phyloP scores from a whole-genome alignment of 2,797 vertebrate genomes.

The Atherinosoma microstoma region DNA sequence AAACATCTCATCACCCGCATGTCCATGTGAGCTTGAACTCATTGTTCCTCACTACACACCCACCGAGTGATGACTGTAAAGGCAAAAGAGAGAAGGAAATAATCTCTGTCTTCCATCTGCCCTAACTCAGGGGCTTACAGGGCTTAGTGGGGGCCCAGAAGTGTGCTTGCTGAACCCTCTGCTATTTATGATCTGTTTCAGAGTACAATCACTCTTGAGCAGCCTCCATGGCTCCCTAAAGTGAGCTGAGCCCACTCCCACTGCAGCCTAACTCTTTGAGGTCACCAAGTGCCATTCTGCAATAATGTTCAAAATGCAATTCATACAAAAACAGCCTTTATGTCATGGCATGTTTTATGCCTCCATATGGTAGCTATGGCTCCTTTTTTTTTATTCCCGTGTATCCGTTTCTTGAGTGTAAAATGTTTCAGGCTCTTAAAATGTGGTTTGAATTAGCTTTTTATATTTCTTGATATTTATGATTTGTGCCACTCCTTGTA shows the following conservation, averaged over 20 bases:
- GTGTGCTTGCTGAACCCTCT: slow-evolving; percentile 61
- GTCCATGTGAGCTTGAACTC: slow-evolving; percentile 60
- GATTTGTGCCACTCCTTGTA: slow-evolving; percentile 86
- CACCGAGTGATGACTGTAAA: slow-evolving; percentile 57
- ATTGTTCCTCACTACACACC: slow-evolving; percentile 61
- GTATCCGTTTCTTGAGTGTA: slow-evolving; percentile 65
- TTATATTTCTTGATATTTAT: slow-evolving; percentile 86
- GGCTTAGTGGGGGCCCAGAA: slow-evolving; percentile 63
- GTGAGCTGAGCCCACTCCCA: slow-evolving; percentile 46
- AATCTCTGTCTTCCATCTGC: slow-evolving; percentile 66
- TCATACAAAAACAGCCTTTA: slow-evolving; percentile 58
- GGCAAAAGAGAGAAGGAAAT: slow-evolving; percentile 45
- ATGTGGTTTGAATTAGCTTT: slow-evolving; percentile 83
- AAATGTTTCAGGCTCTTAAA: slow-evolving; percentile 64
- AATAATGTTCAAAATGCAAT: slow-evolving; percentile 69
- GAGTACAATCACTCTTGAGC: slow-evolving; percentile 50
- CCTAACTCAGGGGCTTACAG: slow-evolving; percentile 63
- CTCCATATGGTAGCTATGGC: slow-evolving; percentile 71
- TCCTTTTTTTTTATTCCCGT: slow-evolving; percentile 47
- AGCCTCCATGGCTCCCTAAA: slow-evolving; percentile 59
- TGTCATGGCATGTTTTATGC: slow-evolving; percentile 65
- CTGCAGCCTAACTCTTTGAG: slow-evolving; percentile 56
- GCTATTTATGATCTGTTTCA: slow-evolving; percentile 71
- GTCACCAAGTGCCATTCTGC: slow-evolving; percentile 69
- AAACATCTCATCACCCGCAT: slow-evolving; percentile 58